Evolutionary conservation across 2,888 invertebrate genomes (phyloP).

Genomic region (Nymphalis c-album): DNA sequence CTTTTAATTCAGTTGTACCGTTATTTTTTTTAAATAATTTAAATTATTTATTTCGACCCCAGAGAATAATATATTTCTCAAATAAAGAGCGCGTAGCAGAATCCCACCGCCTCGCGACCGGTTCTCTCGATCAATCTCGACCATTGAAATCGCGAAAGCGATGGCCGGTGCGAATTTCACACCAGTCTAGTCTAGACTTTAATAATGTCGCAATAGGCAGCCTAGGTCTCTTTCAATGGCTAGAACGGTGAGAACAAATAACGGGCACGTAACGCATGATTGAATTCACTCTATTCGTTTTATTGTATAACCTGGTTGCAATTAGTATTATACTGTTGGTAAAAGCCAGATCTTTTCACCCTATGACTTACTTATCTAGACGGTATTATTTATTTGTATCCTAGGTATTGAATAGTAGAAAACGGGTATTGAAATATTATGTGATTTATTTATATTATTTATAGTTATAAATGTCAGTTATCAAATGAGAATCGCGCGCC

Average conservation of each 20-base stretch:
- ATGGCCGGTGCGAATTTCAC: slow-evolving; percentile 76
- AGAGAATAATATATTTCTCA: slow-evolving; percentile 20
- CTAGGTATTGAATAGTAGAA: neutral
- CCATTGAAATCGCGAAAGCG: slow-evolving; percentile 74
- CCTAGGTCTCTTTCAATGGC: slow-evolving; percentile 52
- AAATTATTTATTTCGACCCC: neutral
- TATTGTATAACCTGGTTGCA: slow-evolving; percentile 21
- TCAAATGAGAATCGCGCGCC: neutral
- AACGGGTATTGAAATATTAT: neutral
- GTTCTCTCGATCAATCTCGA: slow-evolving; percentile 69
- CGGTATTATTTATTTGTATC: slow-evolving; percentile 10
- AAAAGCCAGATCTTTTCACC: slow-evolving; percentile 3
- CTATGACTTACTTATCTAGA: slow-evolving; percentile 6
- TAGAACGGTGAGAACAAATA: slow-evolving; percentile 73
- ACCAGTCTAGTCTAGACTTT: slow-evolving; percentile 73
- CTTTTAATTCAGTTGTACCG: neutral
- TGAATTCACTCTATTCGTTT: slow-evolving; percentile 37
- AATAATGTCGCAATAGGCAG: slow-evolving; percentile 60
- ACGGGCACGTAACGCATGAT: slow-evolving; percentile 58
- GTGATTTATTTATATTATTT: neutral
- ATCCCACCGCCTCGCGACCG: slow-evolving; percentile 56
- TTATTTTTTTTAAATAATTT: neutral
- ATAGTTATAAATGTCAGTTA: neutral
- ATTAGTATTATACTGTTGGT: slow-evolving; percentile 22
- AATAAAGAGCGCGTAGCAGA: slow-evolving; percentile 37